phyloP scores from a whole-genome alignment of 1,140 invertebrate species.

The Drosophila guanche region DNA sequence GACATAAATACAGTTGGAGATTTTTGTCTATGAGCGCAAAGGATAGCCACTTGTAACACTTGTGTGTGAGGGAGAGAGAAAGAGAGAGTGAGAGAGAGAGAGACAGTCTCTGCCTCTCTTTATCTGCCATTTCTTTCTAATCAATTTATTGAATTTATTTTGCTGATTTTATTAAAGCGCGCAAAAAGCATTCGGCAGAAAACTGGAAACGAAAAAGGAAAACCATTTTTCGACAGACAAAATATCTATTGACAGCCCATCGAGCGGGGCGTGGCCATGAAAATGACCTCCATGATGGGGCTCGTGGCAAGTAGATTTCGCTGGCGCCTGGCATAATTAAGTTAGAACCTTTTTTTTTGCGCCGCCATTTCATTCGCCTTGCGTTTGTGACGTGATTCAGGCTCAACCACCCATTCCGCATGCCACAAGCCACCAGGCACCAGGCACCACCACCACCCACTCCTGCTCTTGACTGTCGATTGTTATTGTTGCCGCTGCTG shows the following conservation, averaged over 20 bases:
- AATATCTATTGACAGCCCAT: constrained; percentile 25
- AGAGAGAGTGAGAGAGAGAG: constrained; percentile 2
- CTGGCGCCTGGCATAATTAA: constrained; percentile 68
- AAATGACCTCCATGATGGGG: constrained; percentile 32
- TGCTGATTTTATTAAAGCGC: constrained; percentile 75
- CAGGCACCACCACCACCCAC: too few relatives aligned
- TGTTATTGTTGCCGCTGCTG: constrained; percentile 36
- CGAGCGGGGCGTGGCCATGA: constrained; percentile 1
- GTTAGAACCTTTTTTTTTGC: constrained; percentile 64
- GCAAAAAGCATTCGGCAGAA: constrained; percentile 47
- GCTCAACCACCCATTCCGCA: constrained; percentile 1
- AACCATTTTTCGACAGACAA: constrained; percentile 23
- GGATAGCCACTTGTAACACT: constrained; percentile 68
- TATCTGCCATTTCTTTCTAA: constrained; percentile 39
- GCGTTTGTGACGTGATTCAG: constrained; percentile 39
- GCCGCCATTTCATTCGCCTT: constrained; percentile 1
- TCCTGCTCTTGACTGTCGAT: constrained; percentile 9
- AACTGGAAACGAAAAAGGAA: constrained; percentile 20
- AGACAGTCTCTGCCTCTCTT: background rate
- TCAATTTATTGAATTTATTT: constrained; percentile 79
- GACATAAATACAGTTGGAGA: constrained; percentile 46
- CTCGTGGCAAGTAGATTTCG: constrained; percentile 32
- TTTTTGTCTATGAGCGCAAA: constrained; percentile 23
- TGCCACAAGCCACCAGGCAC: too few relatives aligned
- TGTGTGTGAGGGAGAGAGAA: constrained; percentile 12